Evolutionary conservation across 92 coral and sea anemone species (phyloP), one percentile per base, ranked within the genome.

Genomic region (Phymanthus crucifer): DNA sequence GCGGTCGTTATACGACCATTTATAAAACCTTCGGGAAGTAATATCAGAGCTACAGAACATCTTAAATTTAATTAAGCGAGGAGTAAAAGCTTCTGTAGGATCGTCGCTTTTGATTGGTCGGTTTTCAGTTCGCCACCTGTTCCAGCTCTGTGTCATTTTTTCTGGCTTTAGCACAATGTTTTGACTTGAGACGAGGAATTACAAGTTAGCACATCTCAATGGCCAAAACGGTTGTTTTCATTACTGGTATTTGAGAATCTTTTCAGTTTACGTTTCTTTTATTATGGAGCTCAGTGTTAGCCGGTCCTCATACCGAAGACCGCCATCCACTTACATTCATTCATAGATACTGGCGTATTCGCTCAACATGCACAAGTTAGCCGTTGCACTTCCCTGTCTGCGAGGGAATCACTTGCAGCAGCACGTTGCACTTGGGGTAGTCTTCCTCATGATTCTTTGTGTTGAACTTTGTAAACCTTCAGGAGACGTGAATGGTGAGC

Each of bases 61-160:
- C 85, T 83, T 52, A 73, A 78, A 85, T 79, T 72, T 82, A 83
- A 78, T 88, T 65, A 82, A 82, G 78, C 83, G 92, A 87, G 11
- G 79, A 47, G 77, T 84, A 79, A 71, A 80, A 77, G 84, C 76
- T 61, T 37, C 81, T 58, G 72, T 73, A 47, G 57, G 32, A 61
- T 73, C 45, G 46, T 50, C 65, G 76, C 75, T 78, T 67, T n/a
- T 69, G 88, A 58, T 77, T 89, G 88, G 93, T 83, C 29, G 32
- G 16, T 38, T 52, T 19, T 47, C 47, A 14, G 2, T 5, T n/a
- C 52, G 90, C 93, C 93, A 89, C 93, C 93, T 89, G 93, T 80
- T 67, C 48, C 17, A 38, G 67, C 83, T 68, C 77, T 31, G 72
- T 86, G 93, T 76, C 93, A 85, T 86, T 80, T n/a, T n/a, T 80